These are phyloP conservation scores for Vulpes vulpes DNA, from an alignment of 2,113 vertebrate species.

Conservation along the genomic window DNA sequence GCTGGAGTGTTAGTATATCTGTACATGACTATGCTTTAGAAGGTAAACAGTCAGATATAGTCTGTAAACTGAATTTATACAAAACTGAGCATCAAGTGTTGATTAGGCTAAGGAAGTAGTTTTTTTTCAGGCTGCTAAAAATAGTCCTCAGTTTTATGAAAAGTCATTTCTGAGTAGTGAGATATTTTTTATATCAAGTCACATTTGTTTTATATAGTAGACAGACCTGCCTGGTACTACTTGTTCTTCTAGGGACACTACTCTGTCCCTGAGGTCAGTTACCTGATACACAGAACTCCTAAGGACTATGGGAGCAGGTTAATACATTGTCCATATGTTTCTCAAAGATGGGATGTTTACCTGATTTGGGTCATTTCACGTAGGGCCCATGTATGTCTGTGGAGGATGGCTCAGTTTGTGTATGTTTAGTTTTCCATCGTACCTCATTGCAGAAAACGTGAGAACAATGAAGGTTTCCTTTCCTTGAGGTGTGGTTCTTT, in stretches of 20 bases:
- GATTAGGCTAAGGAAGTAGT: background rate
- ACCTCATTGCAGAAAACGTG: background rate
- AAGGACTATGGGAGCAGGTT: background rate
- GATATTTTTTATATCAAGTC: background rate
- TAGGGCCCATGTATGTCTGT: background rate
- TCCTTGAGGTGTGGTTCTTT: background rate
- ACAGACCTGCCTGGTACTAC: background rate
- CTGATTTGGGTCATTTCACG: background rate
- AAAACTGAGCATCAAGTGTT: background rate
- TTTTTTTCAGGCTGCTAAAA: constrained; percentile 35
- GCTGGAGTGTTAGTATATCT: background rate
- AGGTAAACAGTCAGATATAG: background rate
- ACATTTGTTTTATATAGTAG: background rate
- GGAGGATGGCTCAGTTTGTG: background rate
- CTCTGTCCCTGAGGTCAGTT: background rate
- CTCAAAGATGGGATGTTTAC: background rate
- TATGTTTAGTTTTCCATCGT: background rate
- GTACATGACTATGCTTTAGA: background rate
- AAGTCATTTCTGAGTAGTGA: constrained; percentile 34
- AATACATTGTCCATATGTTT: background rate
- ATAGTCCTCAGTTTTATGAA: constrained; percentile 57
- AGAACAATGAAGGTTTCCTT: background rate
- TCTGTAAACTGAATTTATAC: background rate
- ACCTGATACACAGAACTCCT: background rate
- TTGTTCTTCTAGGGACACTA: background rate